Conservation (phyloP, 1,140 invertebrate genomes). For the Polyergus mexicanus region DNA sequence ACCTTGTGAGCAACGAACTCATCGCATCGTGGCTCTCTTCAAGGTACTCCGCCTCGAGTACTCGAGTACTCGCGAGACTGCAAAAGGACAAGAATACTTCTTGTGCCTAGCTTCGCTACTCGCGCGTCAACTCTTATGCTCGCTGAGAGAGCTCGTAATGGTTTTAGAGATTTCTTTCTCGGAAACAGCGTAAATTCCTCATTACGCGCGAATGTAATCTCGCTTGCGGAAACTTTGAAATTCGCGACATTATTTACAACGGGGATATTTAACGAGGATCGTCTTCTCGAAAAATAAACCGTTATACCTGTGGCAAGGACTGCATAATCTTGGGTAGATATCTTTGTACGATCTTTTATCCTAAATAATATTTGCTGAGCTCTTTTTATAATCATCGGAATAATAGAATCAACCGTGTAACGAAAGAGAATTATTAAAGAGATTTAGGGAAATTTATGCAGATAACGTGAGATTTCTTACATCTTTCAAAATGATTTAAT, state of each 20-base stretch:
- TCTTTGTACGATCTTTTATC: neutral
- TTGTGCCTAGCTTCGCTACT: constrained; percentile 7
- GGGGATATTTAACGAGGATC: neutral
- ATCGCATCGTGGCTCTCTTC: neutral
- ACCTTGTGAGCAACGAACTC: constrained; percentile 22
- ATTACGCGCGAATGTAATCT: constrained; percentile 40
- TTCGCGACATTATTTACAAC: constrained; percentile 12
- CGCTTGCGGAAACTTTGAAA: constrained; percentile 16
- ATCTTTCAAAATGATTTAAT: neutral
- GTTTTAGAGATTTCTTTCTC: constrained; percentile 61
- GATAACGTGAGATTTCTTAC: neutral
- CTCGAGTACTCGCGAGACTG: constrained; percentile 6
- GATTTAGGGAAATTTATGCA: neutral
- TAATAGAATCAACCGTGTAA: neutral
- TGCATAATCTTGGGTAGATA: neutral
- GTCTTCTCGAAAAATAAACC: neutral
- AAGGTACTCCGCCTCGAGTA: constrained; percentile 44
- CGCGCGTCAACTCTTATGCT: constrained; percentile 44
- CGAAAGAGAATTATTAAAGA: neutral
- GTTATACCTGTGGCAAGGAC: neutral
- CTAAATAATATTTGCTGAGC: neutral
- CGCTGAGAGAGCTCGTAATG: constrained; percentile 42
- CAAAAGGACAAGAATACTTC: constrained; percentile 39
- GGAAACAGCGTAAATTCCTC: constrained; percentile 31
- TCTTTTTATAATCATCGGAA: neutral